Conservation (phyloP, 2,113 vertebrate species). For the Polyodon spathula region DNA sequence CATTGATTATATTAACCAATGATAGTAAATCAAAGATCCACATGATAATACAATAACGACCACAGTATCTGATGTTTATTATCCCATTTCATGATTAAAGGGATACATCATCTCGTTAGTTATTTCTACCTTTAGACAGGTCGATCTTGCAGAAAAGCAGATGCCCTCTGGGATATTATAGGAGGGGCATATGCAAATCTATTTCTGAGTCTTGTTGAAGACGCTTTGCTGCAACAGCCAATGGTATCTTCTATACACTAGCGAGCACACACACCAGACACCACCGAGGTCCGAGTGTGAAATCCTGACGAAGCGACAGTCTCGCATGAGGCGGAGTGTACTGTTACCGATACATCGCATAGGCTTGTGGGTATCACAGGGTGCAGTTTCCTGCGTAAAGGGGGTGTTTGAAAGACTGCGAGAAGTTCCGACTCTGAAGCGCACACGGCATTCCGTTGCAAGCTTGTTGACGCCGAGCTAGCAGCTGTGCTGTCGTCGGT, state of each 20-base stretch:
- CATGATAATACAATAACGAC: no score
- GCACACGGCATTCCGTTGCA: background rate
- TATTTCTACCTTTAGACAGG: no score
- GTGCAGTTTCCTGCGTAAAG: constrained; percentile 1
- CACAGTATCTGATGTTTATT: no score
- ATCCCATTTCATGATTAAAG: no score
- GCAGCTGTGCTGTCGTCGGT: background rate
- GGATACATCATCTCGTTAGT: no score
- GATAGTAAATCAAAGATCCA: no score
- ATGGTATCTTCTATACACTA: background rate
- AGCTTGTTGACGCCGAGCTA: background rate
- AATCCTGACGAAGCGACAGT: background rate
- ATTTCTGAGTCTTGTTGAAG: background rate
- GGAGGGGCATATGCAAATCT: no score
- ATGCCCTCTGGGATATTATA: no score
- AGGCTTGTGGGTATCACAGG: constrained; percentile 14
- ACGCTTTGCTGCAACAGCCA: background rate
- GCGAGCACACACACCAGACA: background rate
- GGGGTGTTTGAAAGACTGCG: background rate
- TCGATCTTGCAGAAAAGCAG: no score
- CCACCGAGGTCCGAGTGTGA: background rate
- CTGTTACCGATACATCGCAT: background rate
- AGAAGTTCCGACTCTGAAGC: no score
- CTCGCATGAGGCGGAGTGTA: background rate
- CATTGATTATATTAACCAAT: no score